These are phyloP conservation scores for Fragum whitleyi DNA, from an alignment of 2,888 invertebrate genomes.

Conservation along the genomic window DNA sequence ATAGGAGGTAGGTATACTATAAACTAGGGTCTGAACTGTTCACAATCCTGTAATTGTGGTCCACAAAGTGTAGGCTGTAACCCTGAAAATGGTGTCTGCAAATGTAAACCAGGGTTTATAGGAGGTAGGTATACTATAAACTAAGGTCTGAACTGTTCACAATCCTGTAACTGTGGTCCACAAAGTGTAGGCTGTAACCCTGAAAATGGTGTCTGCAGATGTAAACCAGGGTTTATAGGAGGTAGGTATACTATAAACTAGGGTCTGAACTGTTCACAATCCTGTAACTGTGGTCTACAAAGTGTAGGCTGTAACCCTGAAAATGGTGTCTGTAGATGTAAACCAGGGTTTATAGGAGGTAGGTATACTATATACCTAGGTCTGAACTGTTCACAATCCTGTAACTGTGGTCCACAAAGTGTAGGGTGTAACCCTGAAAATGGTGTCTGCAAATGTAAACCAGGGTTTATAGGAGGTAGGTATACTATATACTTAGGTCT, in stretches of 20 bases:
- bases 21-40: not conserved
- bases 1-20: constrained; percentile 30
- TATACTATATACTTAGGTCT: constrained; percentile 63
- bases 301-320: too few species aligned
- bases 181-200: not conserved
- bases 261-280: not conserved
- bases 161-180: not conserved
- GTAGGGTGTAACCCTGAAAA: too few species aligned
- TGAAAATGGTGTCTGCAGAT: not conserved
- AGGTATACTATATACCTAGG: constrained; percentile 62
- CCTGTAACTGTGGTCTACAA: not conserved
- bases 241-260: constrained; percentile 32
- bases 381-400: not conserved
- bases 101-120: not conserved
- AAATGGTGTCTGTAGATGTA: too few species aligned
- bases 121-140: constrained; percentile 31
- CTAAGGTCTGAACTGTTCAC: not conserved
- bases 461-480: too few species aligned
- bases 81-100: not conserved
- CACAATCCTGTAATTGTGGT: not conserved
- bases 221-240: not conserved
- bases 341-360: too few species aligned
- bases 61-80: not conserved
- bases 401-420: not conserved
- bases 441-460: too few species aligned